Base-by-base conservation (phyloP, 2,888 invertebrate species). In the Ischnus inquisitorius region DNA sequence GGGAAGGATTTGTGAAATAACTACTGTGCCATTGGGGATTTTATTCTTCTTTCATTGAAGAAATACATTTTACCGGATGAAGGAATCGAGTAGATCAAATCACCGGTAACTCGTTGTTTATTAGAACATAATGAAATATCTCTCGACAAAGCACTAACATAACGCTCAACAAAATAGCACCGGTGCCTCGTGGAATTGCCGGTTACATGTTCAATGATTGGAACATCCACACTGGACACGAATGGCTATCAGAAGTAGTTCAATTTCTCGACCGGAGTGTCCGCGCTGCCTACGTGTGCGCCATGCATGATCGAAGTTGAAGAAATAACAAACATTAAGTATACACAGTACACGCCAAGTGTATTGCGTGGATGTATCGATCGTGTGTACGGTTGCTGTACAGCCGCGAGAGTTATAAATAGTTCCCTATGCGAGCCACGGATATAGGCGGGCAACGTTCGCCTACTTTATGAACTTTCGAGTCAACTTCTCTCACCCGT, bases 401-500 rank as follows among this genome's bases (percentile, higher is more conserved):
- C 0, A 34, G 34, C 34, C 34, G 68, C 25, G 2, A 6, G 19
- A 76, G 84, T 85, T 87, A 86, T 85, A 86, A 87, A 86, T 87
- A 87, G 83, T 75, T 60, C 14, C 69, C 60, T 75, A 43, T 57
- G 34, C 22, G 54, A 12, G 22, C 28, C 48, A 57, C 71, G 77
- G 81, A 82, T 83, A 86, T 86, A 87, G 84, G 83, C 46, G 65
- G 69, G 48, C 64, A 76, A 79, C 80, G 34, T 65, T 86, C 86
- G 84, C 83, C 87, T 86, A 86, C 83, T 86, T 86, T 81, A 82
- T 83, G 83, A 87, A 87, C 86, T 86, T 85, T 85, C 76, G 65
- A 79, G 81, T 83, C 68, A 76, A 81, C 78, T 84, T 83, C 67
- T 69, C 78, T 64, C 60, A 16, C 16, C 51, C 16, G 16, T 57